Evolutionary conservation across 2,113 vertebrate species (phyloP).

Genomic region (Neoarius graeffei): DNA sequence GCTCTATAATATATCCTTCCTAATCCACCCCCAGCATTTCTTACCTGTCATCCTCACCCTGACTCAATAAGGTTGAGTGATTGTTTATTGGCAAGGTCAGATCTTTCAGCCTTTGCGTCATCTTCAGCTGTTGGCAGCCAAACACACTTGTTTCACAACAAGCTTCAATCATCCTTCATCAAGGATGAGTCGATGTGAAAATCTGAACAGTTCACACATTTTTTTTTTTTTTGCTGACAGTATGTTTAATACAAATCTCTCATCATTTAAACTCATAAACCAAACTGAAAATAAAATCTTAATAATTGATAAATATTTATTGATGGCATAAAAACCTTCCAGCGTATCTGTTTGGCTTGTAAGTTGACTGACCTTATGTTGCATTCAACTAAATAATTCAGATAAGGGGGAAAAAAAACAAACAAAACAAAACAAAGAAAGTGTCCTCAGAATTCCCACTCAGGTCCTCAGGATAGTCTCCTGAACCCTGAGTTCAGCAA

Average conservation of each 20-base stretch:
- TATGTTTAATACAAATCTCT: not conserved
- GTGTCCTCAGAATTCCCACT: too few species aligned
- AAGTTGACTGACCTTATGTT: not conserved
- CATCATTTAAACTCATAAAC: not conserved
- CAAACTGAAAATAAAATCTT: not conserved
- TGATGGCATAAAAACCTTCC: not conserved
- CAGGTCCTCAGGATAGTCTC: not conserved
- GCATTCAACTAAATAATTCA: not conserved
- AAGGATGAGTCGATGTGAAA: slow-evolving; percentile 44
- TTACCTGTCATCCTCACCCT: slow-evolving; percentile 69
- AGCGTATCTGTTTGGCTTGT: not conserved
- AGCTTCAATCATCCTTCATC: slow-evolving; percentile 35
- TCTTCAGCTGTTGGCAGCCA: slow-evolving; percentile 52
- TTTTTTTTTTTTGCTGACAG: not conserved
- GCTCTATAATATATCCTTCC: slow-evolving; percentile 70
- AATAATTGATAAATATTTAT: not conserved
- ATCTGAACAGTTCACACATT: not conserved
- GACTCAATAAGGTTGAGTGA: slow-evolving; percentile 74
- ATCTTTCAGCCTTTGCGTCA: slow-evolving; percentile 64
- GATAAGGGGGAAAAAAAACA: too few species aligned
- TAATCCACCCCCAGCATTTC: slow-evolving; percentile 65
- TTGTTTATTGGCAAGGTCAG: slow-evolving; percentile 71
- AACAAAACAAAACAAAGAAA: too few species aligned
- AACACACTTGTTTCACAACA: slow-evolving; percentile 47
- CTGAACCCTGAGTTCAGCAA: not conserved